phyloP scores from a whole-genome alignment of 2,113 vertebrate species.

The Sinocyclocheilus grahami region DNA sequence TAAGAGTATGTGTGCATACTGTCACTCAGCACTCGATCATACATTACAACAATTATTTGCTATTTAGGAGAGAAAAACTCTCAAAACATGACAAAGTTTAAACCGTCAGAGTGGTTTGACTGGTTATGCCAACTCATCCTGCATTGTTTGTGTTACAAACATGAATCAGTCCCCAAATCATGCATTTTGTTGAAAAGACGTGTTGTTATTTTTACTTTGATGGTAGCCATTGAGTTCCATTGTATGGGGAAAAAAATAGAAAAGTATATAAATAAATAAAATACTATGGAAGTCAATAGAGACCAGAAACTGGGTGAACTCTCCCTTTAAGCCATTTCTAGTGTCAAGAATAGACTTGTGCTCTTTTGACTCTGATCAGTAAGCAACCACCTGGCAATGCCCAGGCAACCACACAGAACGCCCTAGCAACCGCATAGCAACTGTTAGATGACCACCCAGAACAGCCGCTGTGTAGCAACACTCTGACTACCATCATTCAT shows the following conservation, averaged over 20 bases:
- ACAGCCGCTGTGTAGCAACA: neutral
- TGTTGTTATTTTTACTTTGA: neutral
- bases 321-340: neutral
- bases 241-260: too few relatives aligned
- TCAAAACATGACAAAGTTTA: neutral
- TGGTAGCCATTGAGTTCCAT: too few relatives aligned
- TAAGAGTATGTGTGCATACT: neutral
- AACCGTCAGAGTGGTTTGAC: neutral
- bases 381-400: neutral
- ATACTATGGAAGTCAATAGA: too few relatives aligned
- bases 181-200: neutral
- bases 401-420: neutral
- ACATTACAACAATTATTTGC: neutral
- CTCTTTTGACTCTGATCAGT: neutral
- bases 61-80: neutral
- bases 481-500: neutral
- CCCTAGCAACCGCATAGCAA: neutral
- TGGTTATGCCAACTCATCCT: neutral
- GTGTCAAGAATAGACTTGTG: neutral
- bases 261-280: too few relatives aligned
- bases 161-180: neutral
- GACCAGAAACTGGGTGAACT: too few relatives aligned
- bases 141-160: neutral
- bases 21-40: neutral
- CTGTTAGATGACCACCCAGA: neutral